Evolutionary conservation across 2,113 vertebrate species (phyloP), one percentile per base, ranked within the genome.

Genomic region (Terrapene triunguis): DNA sequence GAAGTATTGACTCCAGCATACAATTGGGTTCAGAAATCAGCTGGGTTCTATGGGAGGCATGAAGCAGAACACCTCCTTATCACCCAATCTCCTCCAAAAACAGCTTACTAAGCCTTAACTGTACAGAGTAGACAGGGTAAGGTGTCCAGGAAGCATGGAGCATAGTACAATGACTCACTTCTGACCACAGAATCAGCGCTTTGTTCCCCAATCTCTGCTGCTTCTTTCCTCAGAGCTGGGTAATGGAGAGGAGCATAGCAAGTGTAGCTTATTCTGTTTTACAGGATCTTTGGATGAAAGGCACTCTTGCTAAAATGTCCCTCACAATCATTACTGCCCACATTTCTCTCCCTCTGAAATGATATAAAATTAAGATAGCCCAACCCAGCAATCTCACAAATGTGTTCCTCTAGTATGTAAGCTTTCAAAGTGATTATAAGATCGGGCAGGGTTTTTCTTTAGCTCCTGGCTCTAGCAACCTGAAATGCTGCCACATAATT

Each of bases 361-460:
- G 25, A 51, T 38, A 47, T 89, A 89, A 96, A 93, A 95, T 94
- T 89, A 96, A 89, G 95, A 85, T 14, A 91, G 21, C 21, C 2
- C 65, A 55, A 53, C 21, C 85, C 95, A 94, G 14, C 48, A 32
- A 86, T 82, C 92, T 94, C 47, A 50, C 86, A 92, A 85, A 90
- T 82, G 24, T 85, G 48, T 85, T 93, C 90, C 91, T 92, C 29
- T 19, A 93, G 59, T 95, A 96, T 97, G 96, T 91, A 97, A 94
- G 78, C 38, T 96, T 97, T 95, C 80, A 94, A 96, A 95, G 55
- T 78, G 82, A 84, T 96, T 92, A 80, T 84, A 88, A 83, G 51
- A 5, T 92, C 93, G 84, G 47, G 74, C 14, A 12, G 11, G 42
- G 17, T 50, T 95, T 13, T 96, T 94, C 89, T 78, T 95, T 94